Evolutionary conservation across 2,888 invertebrate species (phyloP), one percentile per base, ranked within the genome.

Genomic region (Drosophila prostipennis): DNA sequence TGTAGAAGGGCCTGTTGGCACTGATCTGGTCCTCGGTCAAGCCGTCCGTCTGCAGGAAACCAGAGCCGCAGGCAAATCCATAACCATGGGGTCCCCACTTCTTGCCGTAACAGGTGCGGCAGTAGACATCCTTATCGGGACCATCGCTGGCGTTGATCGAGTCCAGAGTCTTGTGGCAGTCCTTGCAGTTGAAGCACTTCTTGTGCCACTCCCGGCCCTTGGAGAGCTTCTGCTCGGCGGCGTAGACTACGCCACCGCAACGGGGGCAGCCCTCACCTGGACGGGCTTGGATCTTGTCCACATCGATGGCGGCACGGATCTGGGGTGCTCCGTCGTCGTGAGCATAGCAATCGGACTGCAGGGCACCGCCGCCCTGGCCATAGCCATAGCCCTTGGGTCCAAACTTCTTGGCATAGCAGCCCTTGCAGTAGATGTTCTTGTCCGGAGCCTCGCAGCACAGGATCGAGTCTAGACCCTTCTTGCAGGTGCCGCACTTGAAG

Each of bases 331-430:
- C 84, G 39, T 85, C 84, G 29, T 85, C 96, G 93, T 95, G 95
- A 92, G 95, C 94, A 93, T 95, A 95, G 93, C 95, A 95, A 93
- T 97, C 97, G 93, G 96, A 96, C 93, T 97, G 97, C 91, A 98
- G 94, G 87, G 97, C 97, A 91, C 98, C 98, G 91, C 96, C 97
- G 91, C 99, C 99, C 93, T 97, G 97, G 90, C 99, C 99, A 93
- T 97, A 98, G 90, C 98, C 98, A 93, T 98, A 98, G 93, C 98
- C 98, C 93, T 97, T 98, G 90, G 98, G 98, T 90, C 99, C 99
- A 93, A 97, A 98, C 94, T 96, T 97, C 95, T 98, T 97, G 92
- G 96, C 97, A 94, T 99, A 98, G 95, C 99, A 99, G 91, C 97
- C 96, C 96, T 96, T 98, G 94, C 98, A 98, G 94, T 97, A 98